Base-by-base conservation (phyloP, 2,113 vertebrate species). In the Eulemur macaco region DNA sequence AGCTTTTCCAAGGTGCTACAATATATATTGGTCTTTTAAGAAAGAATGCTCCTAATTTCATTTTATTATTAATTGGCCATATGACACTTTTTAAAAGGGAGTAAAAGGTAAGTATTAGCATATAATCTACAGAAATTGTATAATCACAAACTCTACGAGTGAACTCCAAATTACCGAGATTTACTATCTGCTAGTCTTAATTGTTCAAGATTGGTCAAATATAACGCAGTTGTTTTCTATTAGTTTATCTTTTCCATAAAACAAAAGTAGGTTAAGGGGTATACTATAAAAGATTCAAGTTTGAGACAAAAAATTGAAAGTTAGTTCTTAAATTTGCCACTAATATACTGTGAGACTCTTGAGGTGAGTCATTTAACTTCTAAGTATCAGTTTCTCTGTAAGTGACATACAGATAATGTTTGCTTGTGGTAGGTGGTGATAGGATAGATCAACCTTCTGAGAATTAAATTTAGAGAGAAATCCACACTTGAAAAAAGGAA, bases 191-290 rank as follows among this genome's bases (percentile, higher is more conserved):
- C 15, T 86, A 58, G 18, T 83, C 42, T 71, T 74, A 82, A 77
- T 2, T 77, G 23, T 47, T 52, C n/a, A 74, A 82, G 15, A 39
- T 73, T 11, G 74, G 64, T 89, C 39, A 96, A 89, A 82, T 63
- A 77, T 6, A 45, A 69, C 82, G 56, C 29, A 90, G 85, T 0
- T 77, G 25, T 63, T 83, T 95, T 82, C 66, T 64, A 63, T 25
- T 82, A 86, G 50, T 45, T 87, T 84, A 50, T 47, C 5, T 64
- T 74, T 96, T 68, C 90, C 39, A 95, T 60, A 74, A 37, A 96
- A 66, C 27, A 71, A 45, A 37, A 81, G 25, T n/a, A 89, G 52
- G 52, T 60, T 93, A 77, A 60, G 8, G 50, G 18, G 7, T 54
- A 86, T 8, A 60, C 14, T 11, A 73, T 50, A 91, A 71, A 87